Evolutionary conservation across 2,888 invertebrate species (phyloP).

Genomic region (Ypsolopha sequella): DNA sequence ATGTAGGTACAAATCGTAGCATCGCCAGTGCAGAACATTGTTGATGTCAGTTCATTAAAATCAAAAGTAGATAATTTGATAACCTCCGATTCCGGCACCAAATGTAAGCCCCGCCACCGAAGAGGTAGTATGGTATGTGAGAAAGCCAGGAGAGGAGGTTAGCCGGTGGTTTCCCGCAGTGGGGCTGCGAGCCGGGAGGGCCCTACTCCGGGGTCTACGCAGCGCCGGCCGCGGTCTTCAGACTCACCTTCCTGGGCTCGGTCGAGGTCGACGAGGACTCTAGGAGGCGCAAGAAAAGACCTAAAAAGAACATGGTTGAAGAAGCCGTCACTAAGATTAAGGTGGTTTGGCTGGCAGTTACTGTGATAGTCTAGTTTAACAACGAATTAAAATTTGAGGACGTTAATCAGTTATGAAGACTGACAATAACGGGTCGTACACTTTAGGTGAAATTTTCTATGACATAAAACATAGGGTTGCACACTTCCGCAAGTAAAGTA

Average conservation of each 20-base stretch:
- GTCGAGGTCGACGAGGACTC: constrained; percentile 88
- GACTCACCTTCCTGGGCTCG: constrained; percentile 86
- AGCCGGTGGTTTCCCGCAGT: constrained; percentile 43
- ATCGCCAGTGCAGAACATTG: too few relatives aligned
- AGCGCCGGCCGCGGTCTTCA: constrained; percentile 81
- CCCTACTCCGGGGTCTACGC: constrained; percentile 66
- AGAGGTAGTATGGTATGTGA: constrained; percentile 18
- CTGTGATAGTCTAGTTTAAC: too few relatives aligned
- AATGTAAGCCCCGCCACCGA: neutral
- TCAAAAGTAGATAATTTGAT: too few relatives aligned
- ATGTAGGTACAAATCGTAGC: too few relatives aligned
- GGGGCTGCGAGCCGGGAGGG: constrained; percentile 57
- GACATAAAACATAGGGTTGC: too few relatives aligned
- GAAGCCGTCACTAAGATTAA: constrained; percentile 89
- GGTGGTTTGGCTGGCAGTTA: constrained; percentile 68
- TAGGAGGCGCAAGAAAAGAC: constrained; percentile 79
- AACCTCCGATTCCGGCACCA: neutral
- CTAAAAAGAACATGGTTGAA: constrained; percentile 91
- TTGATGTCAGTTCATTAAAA: too few relatives aligned
- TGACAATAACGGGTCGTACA: too few relatives aligned
- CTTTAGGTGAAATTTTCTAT: too few relatives aligned
- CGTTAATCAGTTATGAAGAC: too few relatives aligned
- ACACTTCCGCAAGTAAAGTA: too few relatives aligned
- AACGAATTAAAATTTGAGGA: too few relatives aligned
- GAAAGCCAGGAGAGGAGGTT: constrained; percentile 39